These are phyloP conservation scores for Colinus virginianus DNA, from an alignment of 2,113 vertebrate species.

Conservation along the genomic window DNA sequence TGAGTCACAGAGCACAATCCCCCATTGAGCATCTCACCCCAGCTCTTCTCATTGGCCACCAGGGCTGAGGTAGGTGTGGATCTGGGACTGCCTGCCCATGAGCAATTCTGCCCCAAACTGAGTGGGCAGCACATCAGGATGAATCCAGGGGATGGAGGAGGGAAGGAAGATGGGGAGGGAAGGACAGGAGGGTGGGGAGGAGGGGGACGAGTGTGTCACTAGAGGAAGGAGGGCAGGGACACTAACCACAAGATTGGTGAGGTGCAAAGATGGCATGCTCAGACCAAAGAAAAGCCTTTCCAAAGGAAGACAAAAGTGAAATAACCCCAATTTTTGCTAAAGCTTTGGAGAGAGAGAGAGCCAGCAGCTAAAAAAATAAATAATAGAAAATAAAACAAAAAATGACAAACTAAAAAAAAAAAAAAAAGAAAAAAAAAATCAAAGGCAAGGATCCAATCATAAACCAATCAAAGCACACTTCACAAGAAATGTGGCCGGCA, in stretches of 20 bases:
- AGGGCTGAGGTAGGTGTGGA: neutral
- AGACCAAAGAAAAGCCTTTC: conserved; percentile 84
- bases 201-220: conserved; percentile 71
- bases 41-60: neutral
- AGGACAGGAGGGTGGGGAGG: conserved; percentile 18
- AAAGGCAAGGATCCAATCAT: conserved; percentile 67
- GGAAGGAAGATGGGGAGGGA: neutral
- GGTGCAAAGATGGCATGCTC: conserved; percentile 96
- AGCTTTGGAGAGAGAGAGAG: conserved; percentile 88
- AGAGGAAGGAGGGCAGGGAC: conserved; percentile 77
- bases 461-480: conserved; percentile 78
- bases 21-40: neutral
- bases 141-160: conserved; percentile 24
- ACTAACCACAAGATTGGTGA: conserved; percentile 95
- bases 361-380: conserved; percentile 85
- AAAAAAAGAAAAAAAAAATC: neutral
- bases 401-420: neutral
- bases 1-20: neutral
- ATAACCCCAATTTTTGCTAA: conserved; percentile 81
- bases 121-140: conserved; percentile 36
- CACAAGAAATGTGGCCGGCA: conserved; percentile 79
- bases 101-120: neutral
- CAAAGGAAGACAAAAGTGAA: conserved; percentile 81
- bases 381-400: conserved; percentile 35
- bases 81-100: neutral